These are phyloP conservation scores for Ariolimax columbianus DNA, from an alignment of 2,888 invertebrate species.

Conservation along the genomic window DNA sequence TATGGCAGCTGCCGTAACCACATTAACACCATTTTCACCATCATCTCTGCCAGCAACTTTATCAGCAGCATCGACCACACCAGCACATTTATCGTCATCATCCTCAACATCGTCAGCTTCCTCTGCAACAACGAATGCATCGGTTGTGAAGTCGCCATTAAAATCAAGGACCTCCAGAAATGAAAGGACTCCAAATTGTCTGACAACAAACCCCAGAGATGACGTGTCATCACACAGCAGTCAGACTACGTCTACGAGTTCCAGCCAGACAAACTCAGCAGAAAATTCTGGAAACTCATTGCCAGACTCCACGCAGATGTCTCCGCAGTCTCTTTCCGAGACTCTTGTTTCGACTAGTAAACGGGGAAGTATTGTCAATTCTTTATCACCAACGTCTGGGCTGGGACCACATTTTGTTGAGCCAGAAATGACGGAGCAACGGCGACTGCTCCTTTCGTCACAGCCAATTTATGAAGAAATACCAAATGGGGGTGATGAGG, in stretches of 20 bases:
- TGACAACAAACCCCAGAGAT: neutral
- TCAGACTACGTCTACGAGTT: constrained; percentile 1
- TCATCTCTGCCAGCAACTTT: neutral
- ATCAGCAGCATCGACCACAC: neutral
- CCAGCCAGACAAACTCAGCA: constrained; percentile 36
- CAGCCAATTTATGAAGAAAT: constrained; percentile 76
- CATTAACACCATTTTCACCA: neutral
- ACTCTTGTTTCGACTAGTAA: neutral
- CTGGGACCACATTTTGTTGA: constrained; percentile 51
- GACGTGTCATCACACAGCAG: constrained; percentile 11
- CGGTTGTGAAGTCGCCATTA: constrained; percentile 27
- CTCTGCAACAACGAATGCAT: constrained; percentile 30
- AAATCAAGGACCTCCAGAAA: neutral
- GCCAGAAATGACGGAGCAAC: constrained; percentile 62
- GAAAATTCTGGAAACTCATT: constrained; percentile 46
- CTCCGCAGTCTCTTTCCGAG: neutral
- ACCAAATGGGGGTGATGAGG: constrained; percentile 58
- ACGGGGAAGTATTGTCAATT: neutral
- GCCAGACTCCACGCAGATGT: constrained; percentile 19
- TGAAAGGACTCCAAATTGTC: neutral
- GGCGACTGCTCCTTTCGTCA: constrained; percentile 63
- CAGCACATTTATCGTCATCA: constrained; percentile 25
- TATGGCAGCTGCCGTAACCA: neutral
- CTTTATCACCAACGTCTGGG: neutral
- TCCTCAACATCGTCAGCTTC: constrained; percentile 41